Base-by-base conservation (phyloP, 1,140 invertebrate genomes). In the Gryon sp. region DNA sequence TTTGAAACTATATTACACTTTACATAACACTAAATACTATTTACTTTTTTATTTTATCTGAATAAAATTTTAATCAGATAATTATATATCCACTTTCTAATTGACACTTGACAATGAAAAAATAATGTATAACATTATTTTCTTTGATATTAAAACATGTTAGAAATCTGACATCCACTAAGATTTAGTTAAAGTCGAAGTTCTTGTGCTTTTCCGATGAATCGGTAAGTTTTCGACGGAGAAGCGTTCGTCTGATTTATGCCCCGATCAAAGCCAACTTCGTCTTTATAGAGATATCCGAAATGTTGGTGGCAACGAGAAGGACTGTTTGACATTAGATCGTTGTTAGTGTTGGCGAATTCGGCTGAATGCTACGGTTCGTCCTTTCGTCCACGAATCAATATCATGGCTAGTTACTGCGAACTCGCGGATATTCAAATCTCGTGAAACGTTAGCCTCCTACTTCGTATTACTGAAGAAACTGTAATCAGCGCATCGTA, bases 391-490 rank as follows among this genome's bases (percentile, higher is more conserved):
- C 41, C 76, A 50, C 75, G 81, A 85, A 87, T 87, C 85, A 82
- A 87, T 87, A 87, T 84, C 83, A 83, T 80, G 65, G 83, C 75
- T 80, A 79, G 80, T 84, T 85, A 81, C 80, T 77, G 65, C 46
- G 81, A 83, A 78, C 77, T 81, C 79, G 72, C 79, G 69, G 78
- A 70, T 79, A 83, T 83, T 83, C 78, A 79, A 80, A 82, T 83
- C 75, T 79, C 77, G 69, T 79, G 60, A 68, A 76, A 73, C 41
- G 68, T 60, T 73, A 69, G 32, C 22, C n/a, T 24, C 75, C 69
- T 76, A 77, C 70, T 74, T 78, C 74, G 60, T 65, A 77, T 72
- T 75, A 72, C 69, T 63, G 30, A 70, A 73, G 62, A 80, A 82
- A 80, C 79, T 50, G 52, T 69, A 81, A 81, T 76, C 65, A 76